Evolutionary conservation across 2,888 invertebrate genomes (phyloP), one percentile per base, ranked within the genome.

Genomic region (Hylaea fasciaria): DNA sequence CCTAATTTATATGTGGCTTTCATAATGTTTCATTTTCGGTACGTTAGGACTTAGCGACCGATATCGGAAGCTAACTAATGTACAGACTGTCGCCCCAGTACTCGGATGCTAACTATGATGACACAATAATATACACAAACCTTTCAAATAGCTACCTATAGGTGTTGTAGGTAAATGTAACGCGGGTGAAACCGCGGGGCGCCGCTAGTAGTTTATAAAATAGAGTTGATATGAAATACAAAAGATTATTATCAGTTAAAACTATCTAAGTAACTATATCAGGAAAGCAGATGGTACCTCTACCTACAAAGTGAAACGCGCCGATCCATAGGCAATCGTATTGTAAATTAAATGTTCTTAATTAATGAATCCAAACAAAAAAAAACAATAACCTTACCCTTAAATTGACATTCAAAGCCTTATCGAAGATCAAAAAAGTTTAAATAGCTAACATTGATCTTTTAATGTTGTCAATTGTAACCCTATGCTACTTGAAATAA

Each of bases 311-410:
- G 14, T 46, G 12, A 46, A 46, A 65, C 62, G 62, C 54, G 44
- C 60, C 59, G 64, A 66, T 62, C 61, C 69, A 65, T 63, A 61
- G 64, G 60, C 63, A 53, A 49, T 66, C 52, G 58, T 55, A 57
- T 66, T 50, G 45, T 57, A 52, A 68, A 67, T 70, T 60, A 50
- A 66, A 68, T 65, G 58, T 66, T 69, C 71, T 70, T 72, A 71
- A 71, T 71, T 68, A 70, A 70, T 65, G 60, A 67, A 64, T 52
- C 67, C 65, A 62, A 59, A 71, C 67, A 65, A 66, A 69, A 65
- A 62, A 62, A 66, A 12, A 32, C 66, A 67, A 67, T 63, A 62
- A 60, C 44, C 55, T 58, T 51, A 49, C 17, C 49, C 48, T 66
- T 66, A 60, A 64, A 67, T 66, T 52, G 52, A 47, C 52, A 41